Base-by-base conservation (phyloP, 2,113 vertebrate species). In the Anarhynchus alexandrinus region DNA sequence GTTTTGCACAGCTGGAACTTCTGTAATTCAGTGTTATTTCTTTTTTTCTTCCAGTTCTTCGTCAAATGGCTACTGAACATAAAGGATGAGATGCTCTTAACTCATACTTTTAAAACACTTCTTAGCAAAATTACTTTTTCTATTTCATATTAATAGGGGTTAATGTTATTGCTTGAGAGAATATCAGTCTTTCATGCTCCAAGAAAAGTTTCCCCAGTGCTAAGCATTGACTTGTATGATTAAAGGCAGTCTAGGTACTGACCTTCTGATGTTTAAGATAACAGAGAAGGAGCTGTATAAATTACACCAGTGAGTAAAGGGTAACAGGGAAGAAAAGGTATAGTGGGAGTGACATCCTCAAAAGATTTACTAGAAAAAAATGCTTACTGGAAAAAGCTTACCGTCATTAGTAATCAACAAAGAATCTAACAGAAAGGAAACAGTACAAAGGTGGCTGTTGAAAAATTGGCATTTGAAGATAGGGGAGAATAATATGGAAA, bases 401-500 rank as follows among this genome's bases (percentile, higher is more conserved):
- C 22, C 49, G 23, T 49, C 49, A 49, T 23, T 49, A 49, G 49
- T 49, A 23, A 49, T 49, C 49, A 49, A 47, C 49, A 49, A 49
- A 22, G 49, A 23, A 49, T 49, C 49, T 49, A 54, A 95, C 29
- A 67, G 91, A 92, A 94, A 23, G 73, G 85, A 88, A 97, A 65
- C 47, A 88, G 52, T 64, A 86, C 52, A 51, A 86, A 76, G 51
- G 82, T 88, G 71, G 51, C 85, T 91, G 71, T 47, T 91, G 91
- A 90, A 83, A 97, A 90, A 58, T 66, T 77, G 92, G 18, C 36
- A 92, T 83, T 91, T 93, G 79, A 74, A 76, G 22, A 73, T 19
- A 94, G 49, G 64, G 47, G 21, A 85, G 74, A 92, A 74, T 45
- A 90, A 84, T 80, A 93, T 51, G 36, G 40, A 76, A 86, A 92